Conservation (phyloP, 2,888 invertebrate species). For the Caenorhabditis doughertyi region DNA sequence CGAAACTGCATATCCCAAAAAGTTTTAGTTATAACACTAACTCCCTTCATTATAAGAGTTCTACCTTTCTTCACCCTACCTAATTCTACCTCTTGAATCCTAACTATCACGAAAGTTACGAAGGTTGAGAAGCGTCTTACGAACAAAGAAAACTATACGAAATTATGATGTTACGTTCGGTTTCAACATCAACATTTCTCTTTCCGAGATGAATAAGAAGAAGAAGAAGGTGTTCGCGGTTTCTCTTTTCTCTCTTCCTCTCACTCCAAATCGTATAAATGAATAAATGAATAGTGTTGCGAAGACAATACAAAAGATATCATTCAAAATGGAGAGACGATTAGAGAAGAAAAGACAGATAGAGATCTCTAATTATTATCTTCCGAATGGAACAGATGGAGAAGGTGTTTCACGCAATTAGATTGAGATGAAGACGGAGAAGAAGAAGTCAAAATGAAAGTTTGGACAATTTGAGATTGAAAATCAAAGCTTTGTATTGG, state of each 20-base stretch:
- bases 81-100: no score
- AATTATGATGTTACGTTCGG: conserved; percentile 28
- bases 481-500: no score
- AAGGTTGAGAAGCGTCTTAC: no score
- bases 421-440: background rate
- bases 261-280: conserved; percentile 4
- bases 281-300: conserved; percentile 24
- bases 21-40: no score
- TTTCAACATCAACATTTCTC: background rate
- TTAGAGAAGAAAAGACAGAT: conserved; percentile 22
- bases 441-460: background rate
- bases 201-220: no score
- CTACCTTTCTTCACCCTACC: no score
- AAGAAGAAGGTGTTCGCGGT: conserved; percentile 18
- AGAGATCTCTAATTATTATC: conserved; percentile 54
- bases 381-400: conserved; percentile 29
- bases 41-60: no score
- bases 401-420: conserved; percentile 40
- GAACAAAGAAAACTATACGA: conserved; percentile 40
- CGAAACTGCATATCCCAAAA: no score
- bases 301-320: background rate
- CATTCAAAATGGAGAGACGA: background rate
- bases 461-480: conserved; percentile 4
- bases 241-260: background rate
- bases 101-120: no score